A percentile compares a stretch with the other conserved stretches of the same genome.
phyloP scores from a whole-genome alignment of 2,797 vertebrate species.

The Darevskia nairensis region DNA sequence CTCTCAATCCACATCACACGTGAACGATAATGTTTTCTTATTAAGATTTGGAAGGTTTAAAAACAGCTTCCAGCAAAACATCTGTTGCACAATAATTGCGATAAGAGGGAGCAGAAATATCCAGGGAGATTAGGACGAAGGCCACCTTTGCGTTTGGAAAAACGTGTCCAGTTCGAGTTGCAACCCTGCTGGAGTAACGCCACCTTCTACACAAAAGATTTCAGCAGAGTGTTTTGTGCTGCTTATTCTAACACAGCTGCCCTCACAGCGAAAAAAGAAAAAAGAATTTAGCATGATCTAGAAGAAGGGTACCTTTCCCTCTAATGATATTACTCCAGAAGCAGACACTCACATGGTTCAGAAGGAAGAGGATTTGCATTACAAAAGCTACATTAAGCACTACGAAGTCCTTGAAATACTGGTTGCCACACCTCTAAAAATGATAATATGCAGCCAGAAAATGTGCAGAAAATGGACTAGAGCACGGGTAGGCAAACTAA shows the following conservation, averaged over 20 bases:
- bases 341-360: neutral
- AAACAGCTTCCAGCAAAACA: constrained; percentile 17
- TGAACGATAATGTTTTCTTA: constrained; percentile 5
- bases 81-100: constrained; percentile 15
- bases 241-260: neutral
- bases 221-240: neutral
- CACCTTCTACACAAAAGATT: neutral
- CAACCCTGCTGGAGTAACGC: neutral
- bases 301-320: neutral
- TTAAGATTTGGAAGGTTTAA: constrained; percentile 26
- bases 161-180: neutral
- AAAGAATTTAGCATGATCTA: neutral
- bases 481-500: neutral
- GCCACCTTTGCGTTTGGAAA: neutral
- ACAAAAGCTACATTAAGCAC: neutral
- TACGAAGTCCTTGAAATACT: neutral
- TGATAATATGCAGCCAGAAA: neutral
- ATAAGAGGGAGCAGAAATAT: constrained; percentile 17
- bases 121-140: neutral
- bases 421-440: neutral
- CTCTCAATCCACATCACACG: neutral
- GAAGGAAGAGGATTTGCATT: neutral
- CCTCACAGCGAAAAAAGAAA: too few relatives aligned
- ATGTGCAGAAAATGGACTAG: neutral
- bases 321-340: neutral